Percentiles rank a stretch among this genome's conserved stretches.
phyloP scores from a whole-genome alignment of 35 echinoderm and acorn worm genomes.

The Stichopus chloronotus region DNA sequence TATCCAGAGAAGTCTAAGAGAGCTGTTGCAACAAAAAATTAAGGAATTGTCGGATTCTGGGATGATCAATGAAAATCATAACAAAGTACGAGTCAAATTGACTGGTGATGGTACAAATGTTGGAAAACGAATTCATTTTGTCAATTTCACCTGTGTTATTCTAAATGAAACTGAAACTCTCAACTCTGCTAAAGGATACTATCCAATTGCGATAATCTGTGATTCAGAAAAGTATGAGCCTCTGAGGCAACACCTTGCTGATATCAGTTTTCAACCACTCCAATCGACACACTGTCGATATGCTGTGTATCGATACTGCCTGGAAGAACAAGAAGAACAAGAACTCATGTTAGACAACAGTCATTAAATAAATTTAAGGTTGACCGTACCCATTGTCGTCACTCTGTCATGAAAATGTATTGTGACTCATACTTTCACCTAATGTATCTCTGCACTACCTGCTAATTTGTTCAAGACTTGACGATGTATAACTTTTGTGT shows the following conservation, averaged over 20 bases:
- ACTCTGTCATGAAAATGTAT: no score
- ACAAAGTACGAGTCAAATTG: neutral
- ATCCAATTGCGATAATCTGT: no score
- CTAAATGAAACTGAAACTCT: neutral
- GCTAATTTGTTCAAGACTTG: no score
- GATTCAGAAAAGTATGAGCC: neutral
- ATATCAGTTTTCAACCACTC: conserved; percentile 38
- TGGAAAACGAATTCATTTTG: neutral
- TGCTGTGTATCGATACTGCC: conserved; percentile 24
- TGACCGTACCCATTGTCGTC: no score
- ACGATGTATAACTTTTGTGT: neutral
- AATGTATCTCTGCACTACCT: no score
- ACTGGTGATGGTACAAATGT: neutral
- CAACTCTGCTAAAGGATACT: no score
- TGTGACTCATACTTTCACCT: no score
- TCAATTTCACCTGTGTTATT: neutral
- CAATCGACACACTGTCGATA: conserved; percentile 37
- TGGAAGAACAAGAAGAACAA: conserved; percentile 1
- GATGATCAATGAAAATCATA: no score
- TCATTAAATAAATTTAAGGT: no score
- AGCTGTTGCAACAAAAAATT: no score
- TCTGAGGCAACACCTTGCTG: neutral
- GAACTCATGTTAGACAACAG: neutral
- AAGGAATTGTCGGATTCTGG: no score
- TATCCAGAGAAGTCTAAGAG: no score